Conservation (phyloP, 2,888 invertebrate genomes). For the Ormyrus labotus region DNA sequence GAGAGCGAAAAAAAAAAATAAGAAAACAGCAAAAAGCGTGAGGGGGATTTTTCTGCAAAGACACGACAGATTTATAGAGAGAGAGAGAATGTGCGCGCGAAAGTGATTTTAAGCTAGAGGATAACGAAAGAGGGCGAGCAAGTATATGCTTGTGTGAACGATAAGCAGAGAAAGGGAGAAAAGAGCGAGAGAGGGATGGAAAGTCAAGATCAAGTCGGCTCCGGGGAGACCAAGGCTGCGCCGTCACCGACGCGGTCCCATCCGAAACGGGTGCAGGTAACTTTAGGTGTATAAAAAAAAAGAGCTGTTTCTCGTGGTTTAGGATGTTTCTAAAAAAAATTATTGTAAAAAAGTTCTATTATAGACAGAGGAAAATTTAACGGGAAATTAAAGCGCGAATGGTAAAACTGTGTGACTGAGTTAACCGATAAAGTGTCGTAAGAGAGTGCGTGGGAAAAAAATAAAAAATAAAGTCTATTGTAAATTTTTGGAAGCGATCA, state of each 20-base stretch:
- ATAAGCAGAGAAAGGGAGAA: conserved; percentile 44
- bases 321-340: conserved; percentile 62
- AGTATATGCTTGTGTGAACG: conserved; percentile 55
- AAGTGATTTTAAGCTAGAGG: conserved; percentile 47
- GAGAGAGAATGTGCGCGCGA: conserved; percentile 56
- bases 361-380: conserved; percentile 61
- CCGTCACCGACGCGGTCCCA: conserved; percentile 64
- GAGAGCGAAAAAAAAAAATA: conserved; percentile 52
- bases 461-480: conserved; percentile 56
- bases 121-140: conserved; percentile 56
- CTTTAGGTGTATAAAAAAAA: conserved; percentile 73
- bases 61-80: conserved; percentile 26
- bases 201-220: neutral
- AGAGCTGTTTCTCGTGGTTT: conserved; percentile 64
- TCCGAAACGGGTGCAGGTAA: conserved; percentile 73
- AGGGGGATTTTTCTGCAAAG: conserved; percentile 56
- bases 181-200: conserved; percentile 31
- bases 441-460: conserved; percentile 31
- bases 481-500: conserved; percentile 56
- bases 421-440: conserved; percentile 16
- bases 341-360: conserved; percentile 72
- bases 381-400: conserved; percentile 48
- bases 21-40: conserved; percentile 59
- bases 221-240: neutral
- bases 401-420: conserved; percentile 10